phyloP scores from a whole-genome alignment of 1,140 invertebrate species.

The Pogonomyrmex barbatus region DNA sequence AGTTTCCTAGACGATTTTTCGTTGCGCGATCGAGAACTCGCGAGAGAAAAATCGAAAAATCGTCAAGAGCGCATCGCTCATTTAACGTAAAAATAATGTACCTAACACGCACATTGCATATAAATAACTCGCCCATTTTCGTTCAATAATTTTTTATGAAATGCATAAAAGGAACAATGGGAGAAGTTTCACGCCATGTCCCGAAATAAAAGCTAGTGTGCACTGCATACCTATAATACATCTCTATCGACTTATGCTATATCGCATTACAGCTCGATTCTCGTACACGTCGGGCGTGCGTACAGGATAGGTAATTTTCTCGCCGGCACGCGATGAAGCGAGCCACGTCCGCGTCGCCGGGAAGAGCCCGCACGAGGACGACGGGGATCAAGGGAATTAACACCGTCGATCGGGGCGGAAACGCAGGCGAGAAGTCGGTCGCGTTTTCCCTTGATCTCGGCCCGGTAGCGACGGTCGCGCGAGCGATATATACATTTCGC shows the following conservation, averaged over 20 bases:
- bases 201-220: background rate
- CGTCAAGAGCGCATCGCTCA: background rate
- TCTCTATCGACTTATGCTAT: background rate
- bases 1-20: conserved; percentile 23
- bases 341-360: background rate
- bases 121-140: background rate
- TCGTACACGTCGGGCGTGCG: background rate
- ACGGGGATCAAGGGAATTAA: background rate
- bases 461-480: background rate
- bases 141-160: background rate
- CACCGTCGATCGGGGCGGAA: background rate
- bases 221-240: background rate
- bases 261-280: background rate
- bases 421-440: background rate
- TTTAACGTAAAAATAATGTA: background rate
- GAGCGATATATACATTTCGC: background rate
- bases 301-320: background rate
- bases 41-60: background rate
- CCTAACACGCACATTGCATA: background rate
- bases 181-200: background rate
- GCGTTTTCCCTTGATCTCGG: background rate
- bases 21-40: background rate
- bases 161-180: background rate
- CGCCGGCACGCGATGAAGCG: background rate
- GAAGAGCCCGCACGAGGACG: background rate